Evolutionary conservation across 2,113 vertebrate species (phyloP).

Genomic region (Tringa solitaria): DNA sequence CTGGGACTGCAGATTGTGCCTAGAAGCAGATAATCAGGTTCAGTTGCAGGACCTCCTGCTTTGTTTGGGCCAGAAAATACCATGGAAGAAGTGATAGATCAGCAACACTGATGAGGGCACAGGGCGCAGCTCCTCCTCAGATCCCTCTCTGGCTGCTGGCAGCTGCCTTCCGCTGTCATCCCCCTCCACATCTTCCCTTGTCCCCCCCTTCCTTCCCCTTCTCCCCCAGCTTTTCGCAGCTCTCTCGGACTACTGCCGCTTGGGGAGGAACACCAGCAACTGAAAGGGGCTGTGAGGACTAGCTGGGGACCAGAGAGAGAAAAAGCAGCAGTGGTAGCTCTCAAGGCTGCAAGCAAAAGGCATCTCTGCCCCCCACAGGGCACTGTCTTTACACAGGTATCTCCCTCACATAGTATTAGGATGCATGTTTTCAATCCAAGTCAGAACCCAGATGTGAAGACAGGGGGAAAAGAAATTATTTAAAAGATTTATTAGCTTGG

Average conservation of each 20-base stretch:
- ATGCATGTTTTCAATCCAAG: not conserved
- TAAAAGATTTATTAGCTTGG: not conserved
- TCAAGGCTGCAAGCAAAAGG: not conserved
- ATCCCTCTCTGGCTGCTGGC: not conserved
- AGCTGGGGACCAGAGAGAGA: not conserved
- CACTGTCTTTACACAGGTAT: not conserved
- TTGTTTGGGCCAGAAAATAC: not conserved
- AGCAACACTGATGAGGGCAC: not conserved
- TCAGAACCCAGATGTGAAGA: not conserved
- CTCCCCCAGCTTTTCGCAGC: not conserved
- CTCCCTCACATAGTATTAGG: not conserved
- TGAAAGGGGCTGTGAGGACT: not conserved
- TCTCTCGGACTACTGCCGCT: not conserved
- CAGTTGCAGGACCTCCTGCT: not conserved
- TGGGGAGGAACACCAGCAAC: not conserved
- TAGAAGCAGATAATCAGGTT: not conserved
- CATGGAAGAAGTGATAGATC: rapidly evolving
- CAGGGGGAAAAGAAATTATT: not conserved
- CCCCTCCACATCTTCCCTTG: not conserved
- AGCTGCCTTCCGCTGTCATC: not conserved
- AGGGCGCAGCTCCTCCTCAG: not conserved
- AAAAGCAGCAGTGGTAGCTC: not conserved
- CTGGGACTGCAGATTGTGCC: not conserved
- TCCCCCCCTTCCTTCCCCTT: not conserved
- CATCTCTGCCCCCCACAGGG: not conserved